Conservation (phyloP, 1,140 invertebrate genomes). For the Hestina assimilis region DNA sequence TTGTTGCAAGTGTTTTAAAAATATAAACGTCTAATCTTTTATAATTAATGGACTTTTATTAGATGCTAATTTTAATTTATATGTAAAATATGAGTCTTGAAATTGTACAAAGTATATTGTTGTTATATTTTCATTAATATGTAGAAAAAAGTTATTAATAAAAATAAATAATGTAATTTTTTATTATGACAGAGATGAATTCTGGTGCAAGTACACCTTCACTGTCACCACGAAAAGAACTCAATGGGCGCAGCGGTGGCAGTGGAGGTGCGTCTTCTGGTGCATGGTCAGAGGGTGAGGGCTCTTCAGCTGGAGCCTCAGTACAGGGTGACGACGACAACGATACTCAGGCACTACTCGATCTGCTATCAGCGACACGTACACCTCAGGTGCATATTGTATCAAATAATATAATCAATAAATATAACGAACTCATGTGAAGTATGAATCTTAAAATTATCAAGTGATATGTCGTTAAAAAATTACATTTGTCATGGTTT, state of each 20-base stretch:
- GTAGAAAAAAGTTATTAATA: too few relatives aligned
- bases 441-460: too few relatives aligned
- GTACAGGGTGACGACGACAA: conserved; percentile 85
- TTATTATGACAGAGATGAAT: conserved; percentile 50
- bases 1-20: background rate
- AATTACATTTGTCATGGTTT: conserved; percentile 36
- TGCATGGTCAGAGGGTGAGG: conserved; percentile 85
- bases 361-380: conserved; percentile 85
- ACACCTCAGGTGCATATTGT: conserved; percentile 80
- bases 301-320: conserved; percentile 80
- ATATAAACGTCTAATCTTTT: background rate
- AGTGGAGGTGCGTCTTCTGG: conserved; percentile 79
- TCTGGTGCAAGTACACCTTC: conserved; percentile 77
- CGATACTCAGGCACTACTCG: conserved; percentile 81
- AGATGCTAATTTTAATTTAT: too few relatives aligned
- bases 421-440: too few relatives aligned
- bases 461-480: too few relatives aligned
- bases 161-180: too few relatives aligned
- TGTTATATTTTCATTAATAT: too few relatives aligned
- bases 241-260: conserved; percentile 74
- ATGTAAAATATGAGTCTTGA: too few relatives aligned
- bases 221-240: conserved; percentile 80
- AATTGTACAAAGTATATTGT: too few relatives aligned
- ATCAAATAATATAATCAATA: too few relatives aligned
- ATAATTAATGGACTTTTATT: too few relatives aligned